Percentiles rank a stretch among this genome's conserved stretches.
These are phyloP conservation scores for Phalacrocorax brasilianus DNA, from an alignment of 2,113 vertebrate genomes.

Conservation along the genomic window DNA sequence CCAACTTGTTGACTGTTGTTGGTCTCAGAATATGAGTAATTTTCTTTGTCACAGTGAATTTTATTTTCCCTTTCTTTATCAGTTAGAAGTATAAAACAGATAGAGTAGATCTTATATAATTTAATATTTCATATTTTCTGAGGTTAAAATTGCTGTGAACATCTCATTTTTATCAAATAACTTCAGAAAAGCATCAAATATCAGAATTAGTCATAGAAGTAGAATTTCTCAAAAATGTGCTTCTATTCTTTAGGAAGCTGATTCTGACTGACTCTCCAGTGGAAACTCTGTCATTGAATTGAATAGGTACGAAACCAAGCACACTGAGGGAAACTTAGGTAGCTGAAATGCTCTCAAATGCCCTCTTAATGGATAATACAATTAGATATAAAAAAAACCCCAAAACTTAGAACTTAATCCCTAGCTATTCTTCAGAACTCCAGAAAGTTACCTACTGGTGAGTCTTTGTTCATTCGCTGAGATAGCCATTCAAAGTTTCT, in stretches of 20 bases:
- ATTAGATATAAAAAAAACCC: neutral
- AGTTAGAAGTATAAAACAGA: neutral
- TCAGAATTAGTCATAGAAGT: neutral
- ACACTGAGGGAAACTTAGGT: neutral
- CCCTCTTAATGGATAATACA: neutral
- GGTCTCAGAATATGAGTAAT: neutral
- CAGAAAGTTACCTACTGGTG: neutral
- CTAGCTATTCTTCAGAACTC: neutral
- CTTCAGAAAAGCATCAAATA: neutral
- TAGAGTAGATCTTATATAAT: neutral
- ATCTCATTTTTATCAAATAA: neutral
- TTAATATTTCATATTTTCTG: neutral
- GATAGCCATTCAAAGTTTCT: neutral
- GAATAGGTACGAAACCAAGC: neutral
- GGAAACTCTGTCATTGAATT: neutral
- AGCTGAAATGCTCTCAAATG: neutral
- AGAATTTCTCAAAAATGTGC: neutral
- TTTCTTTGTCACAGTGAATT: neutral
- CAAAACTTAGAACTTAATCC: neutral
- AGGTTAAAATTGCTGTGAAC: neutral
- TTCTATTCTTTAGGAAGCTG: neutral
- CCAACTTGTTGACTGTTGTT: neutral
- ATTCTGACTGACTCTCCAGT: neutral
- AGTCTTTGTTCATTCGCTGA: neutral
- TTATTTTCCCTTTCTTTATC: neutral